Evolutionary conservation across 2,113 vertebrate species (phyloP), one percentile per base, ranked within the genome.

Genomic region (Corythoichthys haematopterus): DNA sequence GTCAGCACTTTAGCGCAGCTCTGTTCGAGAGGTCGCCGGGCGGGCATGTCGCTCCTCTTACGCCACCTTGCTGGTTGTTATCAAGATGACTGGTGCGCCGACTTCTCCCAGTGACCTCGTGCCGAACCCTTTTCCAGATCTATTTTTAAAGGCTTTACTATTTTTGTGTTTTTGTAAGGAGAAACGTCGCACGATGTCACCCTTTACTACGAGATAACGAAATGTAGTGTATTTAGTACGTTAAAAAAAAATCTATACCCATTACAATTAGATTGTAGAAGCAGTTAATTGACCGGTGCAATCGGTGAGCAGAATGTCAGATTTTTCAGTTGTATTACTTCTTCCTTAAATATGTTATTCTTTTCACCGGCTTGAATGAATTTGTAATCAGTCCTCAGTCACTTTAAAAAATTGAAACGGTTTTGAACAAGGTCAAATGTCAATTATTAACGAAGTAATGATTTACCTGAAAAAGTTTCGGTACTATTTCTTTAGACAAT

Each of bases 111-210:
- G 3, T 77, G 84, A 87, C 81, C 81, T 67, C 38, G 28, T 36
- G 61, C 6, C 61, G 37, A 33, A 46, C 61, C 28, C 45, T 20
- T 38, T 69, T 12, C n/a, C 36, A 72, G 47, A 36, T 89, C 60
- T 55, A 88, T 87, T 82, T 77, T 87, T 85, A 69, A 88, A 84
- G 61, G 35, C 36, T 35, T 55, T 55, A 33, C 20, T 55, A 55
- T 55, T 55, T 55, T 12, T 57, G 10, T 35, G 53, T 35, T 56
- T 35, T 33, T 36, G 2, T 4, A 14, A 36, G 55, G 33, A 57
- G 13, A 15, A 57, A 35, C 2, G 2, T 13, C 28, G 6, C 33
- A 36, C 33, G 12, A 7, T 57, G 55, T 13, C 28, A 12, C 28
- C 20, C 20, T 33, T 28, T 50, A 28, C 14, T 50, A 50, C 3